Evolutionary conservation across 2,113 vertebrate genomes (phyloP), one percentile per base, ranked within the genome.

Genomic region (Tretioscincus oriximinensis): DNA sequence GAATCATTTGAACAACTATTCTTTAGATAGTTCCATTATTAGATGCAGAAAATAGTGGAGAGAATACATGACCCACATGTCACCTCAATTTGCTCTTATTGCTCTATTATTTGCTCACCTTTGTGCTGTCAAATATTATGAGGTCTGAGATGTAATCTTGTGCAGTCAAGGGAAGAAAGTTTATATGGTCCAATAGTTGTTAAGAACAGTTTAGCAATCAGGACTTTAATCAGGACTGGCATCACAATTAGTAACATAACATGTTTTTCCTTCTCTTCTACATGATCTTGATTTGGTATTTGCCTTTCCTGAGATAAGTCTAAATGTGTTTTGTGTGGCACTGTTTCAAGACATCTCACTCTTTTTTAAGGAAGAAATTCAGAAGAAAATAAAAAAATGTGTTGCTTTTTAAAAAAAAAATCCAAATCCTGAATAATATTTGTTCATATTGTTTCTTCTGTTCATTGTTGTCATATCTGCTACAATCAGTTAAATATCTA

Each of bases 271-370:
- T 14, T 18, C 18, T 18, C 49, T 77, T 24, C 63, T 78, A 79
- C 60, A 0, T 72, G 4, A 69, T n/a, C 54, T 64, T 77, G 20
- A 76, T 85, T 86, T 86, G 73, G 67, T 11, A 12, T 69, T 67
- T 88, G 72, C 9, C 41, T 75, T 29, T 83, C 41, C 14, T 49
- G n/a, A 54, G 58, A 26, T 60, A 11, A 45, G 45, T 88, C 65
- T 71, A 70, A 77, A 77, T 41, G 26, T 9, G 54, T 41, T 66
- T 45, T 75, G 4, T 76, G 7, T 0, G 64, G 66, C 21, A 68
- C 82, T 84, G 4, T 63, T 81, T 9, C 21, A 11, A 79, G 16
- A 84, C 64, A 73, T 16, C 81, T 1, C 11, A 60, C 60, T 35
- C 67, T 54, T 49, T 12, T 63, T 51, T 64, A 77, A 61, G 9